Evolutionary conservation across 2,888 invertebrate genomes (phyloP).

Genomic region (Cheilosia soror): DNA sequence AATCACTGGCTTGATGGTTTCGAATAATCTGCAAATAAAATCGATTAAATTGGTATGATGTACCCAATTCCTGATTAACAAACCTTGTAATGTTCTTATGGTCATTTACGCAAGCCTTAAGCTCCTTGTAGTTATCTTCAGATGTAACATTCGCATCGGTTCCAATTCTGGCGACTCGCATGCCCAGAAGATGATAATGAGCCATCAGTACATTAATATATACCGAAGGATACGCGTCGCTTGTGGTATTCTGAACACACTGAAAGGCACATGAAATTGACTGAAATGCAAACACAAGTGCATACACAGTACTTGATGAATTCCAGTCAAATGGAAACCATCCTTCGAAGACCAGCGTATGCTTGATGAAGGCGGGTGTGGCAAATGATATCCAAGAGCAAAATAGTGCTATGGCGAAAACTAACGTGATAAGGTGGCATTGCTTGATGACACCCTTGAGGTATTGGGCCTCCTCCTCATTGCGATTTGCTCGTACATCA

Average conservation of each 20-base stretch:
- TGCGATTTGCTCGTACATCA: not conserved
- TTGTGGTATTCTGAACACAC: slow-evolving; percentile 20
- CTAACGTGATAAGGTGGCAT: not conserved
- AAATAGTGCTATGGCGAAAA: not conserved
- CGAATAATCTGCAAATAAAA: slow-evolving; percentile 25
- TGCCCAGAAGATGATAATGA: slow-evolving; percentile 29
- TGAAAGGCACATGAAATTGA: slow-evolving; percentile 12
- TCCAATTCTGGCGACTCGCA: slow-evolving; percentile 47
- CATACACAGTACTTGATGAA: not conserved
- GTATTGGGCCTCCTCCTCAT: slow-evolving; percentile 10
- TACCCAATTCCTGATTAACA: not conserved
- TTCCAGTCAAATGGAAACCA: slow-evolving; percentile 39
- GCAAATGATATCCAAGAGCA: slow-evolving; percentile 2
- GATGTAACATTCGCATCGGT: not conserved
- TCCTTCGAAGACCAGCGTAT: slow-evolving; percentile 9
- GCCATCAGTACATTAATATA: slow-evolving; percentile 33
- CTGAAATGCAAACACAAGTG: slow-evolving; percentile 22
- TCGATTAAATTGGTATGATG: no score
- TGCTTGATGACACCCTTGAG: slow-evolving; percentile 19
- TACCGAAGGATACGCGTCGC: slow-evolving; percentile 35
- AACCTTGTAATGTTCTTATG: slow-evolving; percentile 42
- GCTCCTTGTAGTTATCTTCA: slow-evolving; percentile 25
- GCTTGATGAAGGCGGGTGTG: not conserved
- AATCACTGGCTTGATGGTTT: slow-evolving; percentile 26
- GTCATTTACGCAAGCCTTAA: slow-evolving; percentile 42